Evolutionary conservation across 2,797 vertebrate species (phyloP), one percentile per base, ranked within the genome.

Genomic region (Tamandua tetradactyla): DNA sequence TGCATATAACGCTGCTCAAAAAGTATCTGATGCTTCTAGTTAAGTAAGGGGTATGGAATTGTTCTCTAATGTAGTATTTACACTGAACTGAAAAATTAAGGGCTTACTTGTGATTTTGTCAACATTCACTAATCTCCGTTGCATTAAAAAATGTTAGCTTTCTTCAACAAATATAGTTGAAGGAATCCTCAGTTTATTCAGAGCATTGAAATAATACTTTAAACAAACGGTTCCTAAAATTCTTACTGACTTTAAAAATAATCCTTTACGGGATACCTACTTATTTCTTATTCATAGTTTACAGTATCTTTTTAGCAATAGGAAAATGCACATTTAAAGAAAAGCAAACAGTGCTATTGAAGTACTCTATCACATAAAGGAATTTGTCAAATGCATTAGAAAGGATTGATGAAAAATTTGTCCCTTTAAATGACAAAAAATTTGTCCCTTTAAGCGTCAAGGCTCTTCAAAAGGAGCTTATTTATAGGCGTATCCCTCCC

Each of bases 31-130:
- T 59, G 35, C 55, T 93, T 82, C 62, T 49, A 27, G 49, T 79
- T 42, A 72, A 74, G 42, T 76, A 94, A 57, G 83, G 89, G 57
- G 87, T 71, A 79, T 72, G 47, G 82, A 82, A 68, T 83, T 89
- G 22, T 79, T 68, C 62, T 89, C 55, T 89, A 47, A 37, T 9
- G 11, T 66, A 89, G 44, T 44, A 55, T 80, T 81, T 82, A 25
- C 32, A 30, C 27, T 25, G 57, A 74, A 87, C 12, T 68, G 69
- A 95, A 66, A 11, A 87, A 92, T 10, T 80, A 79, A 75, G 71
- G 47, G 59, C 47, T 88, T 85, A 85, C 93, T 71, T 88, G 57
- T 89, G 35, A 61, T 82, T 72, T 78, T 89, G 57, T 82, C 92
- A 81, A 37, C 20, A 66, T 89, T 89, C 35, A 52, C 7, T 72